Base-by-base conservation (phyloP, 92 coral and sea anemone species). In the Isaurus tuberculatus region DNA sequence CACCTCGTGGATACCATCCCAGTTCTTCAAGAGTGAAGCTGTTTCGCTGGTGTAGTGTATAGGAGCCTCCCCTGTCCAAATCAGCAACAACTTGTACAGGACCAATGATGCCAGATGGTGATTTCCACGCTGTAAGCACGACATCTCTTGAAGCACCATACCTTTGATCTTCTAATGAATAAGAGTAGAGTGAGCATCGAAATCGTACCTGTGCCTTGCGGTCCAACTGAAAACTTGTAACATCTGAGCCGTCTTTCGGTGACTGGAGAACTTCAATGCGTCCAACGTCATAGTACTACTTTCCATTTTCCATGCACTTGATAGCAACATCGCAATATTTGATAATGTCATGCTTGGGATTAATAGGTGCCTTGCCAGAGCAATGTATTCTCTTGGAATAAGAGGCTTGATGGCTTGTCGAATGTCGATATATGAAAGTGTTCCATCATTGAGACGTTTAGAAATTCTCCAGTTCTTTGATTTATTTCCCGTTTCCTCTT, bases 301-400 rank as follows among this genome's bases (percentile, higher is more conserved):
- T 36, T 3, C 88, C 81, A 17, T 64, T 67, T 43, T 23, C 37
- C 30, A 29, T 26, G 9, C 61, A 65, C 63, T 77, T 89, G 13
- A 89, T 13, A 2, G 89, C 89, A 14, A 86, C 88, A 67, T 83
- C 40, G 19, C 71, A 65, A 65, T 29, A 86, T 43, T 86, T 87
- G 8, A 83, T 64, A 13, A 87, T 57, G 79, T 91, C 87, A 26
- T 87, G 91, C 64, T 84, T 87, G 26, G 89, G 86, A 55, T 84
- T 70, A 26, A 87, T 27, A 4, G 89, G 94, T 27, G 60, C 87
- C 32, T 87, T 87, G 14, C 93, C 85, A 11, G 85, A 15, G 91
- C 70, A 8, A 83, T 83, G 60, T 83, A 55, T 70, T 88, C 88
- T n/a, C 80, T 37, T 55, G 85, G 88, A 25, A 77, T n/a, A 26